Evolutionary conservation across 2,113 vertebrate genomes (phyloP), one percentile per base, ranked within the genome.

Genomic region (Haemorhous mexicanus): DNA sequence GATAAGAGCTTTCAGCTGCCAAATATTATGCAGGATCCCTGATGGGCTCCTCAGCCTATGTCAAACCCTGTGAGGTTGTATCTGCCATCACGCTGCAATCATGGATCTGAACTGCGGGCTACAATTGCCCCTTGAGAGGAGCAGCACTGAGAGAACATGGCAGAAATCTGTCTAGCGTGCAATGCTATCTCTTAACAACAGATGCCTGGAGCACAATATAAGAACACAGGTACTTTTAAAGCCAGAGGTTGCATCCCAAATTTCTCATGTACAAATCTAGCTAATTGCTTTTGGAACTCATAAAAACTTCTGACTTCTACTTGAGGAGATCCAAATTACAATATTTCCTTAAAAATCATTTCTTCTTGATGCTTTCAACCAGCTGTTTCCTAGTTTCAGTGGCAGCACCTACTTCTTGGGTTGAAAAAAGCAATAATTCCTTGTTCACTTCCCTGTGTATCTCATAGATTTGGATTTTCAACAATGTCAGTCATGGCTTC

Each of bases 31-130:
- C 47, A n/a, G 93, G 83, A 86, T 64, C 80, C 95, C 94, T 52
- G 93, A 81, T 49, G 95, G 73, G 96, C 93, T 92, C 80, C 11
- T 79, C 94, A 94, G 91, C 64, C 84, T 89, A 13, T 92, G 80
- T 84, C 89, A 92, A 15, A 91, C 35, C 41, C 93, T 37, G 68
- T 4, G 64, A 94, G 68, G 86, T 2, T 74, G 83, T 77, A 84
- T 86, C 44, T 90, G 87, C 72, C 80, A 68, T 90, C 92, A 59
- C 0, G 1, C 83, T 80, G 86, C 86, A 89, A 55, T 92, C 72
- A 47, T 3, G 56, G 64, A 27, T 43, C 88, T 81, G 79, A 93
- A 94, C 94, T 86, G 83, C 43, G 1, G 94, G 88, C 82, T 95
- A 37, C 75, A 86, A 94, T 63, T 83, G 88, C 76, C 43, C 86